Conservation (phyloP, 2,113 vertebrate genomes). For the Charadrius vociferus region DNA sequence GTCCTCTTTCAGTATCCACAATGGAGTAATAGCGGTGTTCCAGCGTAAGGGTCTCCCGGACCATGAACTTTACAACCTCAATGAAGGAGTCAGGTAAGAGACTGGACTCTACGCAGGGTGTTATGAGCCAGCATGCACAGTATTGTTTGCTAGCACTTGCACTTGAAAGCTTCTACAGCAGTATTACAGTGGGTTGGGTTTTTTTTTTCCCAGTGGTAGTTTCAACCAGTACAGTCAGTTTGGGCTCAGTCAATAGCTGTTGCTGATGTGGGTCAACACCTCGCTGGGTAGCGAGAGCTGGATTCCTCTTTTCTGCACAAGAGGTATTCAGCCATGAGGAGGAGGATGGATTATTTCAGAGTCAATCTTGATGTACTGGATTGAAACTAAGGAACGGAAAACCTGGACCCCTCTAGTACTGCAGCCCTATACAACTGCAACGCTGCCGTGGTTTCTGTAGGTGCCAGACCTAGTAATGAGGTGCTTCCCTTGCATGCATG, state of each 20-base stretch:
- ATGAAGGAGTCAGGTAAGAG: constrained; percentile 96
- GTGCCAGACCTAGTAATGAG: neutral
- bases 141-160: accelerated
- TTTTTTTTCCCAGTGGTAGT: neutral
- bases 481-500: neutral
- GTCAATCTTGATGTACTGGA: neutral
- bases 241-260: neutral
- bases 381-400: neutral
- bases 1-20: constrained; percentile 87
- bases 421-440: neutral
- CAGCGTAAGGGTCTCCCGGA: constrained; percentile 92
- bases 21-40: constrained; percentile 93
- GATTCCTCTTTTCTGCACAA: neutral
- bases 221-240: neutral
- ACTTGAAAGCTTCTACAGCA: neutral
- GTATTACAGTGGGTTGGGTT: accelerated
- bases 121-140: neutral
- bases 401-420: neutral
- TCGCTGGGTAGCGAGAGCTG: accelerated
- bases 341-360: neutral
- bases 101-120: accelerated
- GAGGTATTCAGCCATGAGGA: neutral
- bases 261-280: neutral
- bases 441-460: neutral
- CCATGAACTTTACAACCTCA: constrained; percentile 92